phyloP scores from a whole-genome alignment of 2,113 vertebrate genomes.

The Phaethon lepturus region DNA sequence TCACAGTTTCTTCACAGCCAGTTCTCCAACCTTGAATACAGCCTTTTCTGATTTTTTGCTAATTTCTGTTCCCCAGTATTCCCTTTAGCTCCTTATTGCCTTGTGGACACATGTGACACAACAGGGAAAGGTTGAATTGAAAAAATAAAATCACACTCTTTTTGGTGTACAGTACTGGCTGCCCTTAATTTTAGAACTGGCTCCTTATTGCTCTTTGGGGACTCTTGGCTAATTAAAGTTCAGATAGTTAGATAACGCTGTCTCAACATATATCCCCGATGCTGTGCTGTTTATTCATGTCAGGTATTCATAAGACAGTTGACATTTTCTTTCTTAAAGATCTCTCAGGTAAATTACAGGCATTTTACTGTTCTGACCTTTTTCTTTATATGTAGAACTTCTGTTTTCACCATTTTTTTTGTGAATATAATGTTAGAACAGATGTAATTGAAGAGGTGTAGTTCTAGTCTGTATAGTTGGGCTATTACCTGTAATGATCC shows the following conservation, averaged over 20 bases:
- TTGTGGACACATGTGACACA: background rate
- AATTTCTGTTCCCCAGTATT: background rate
- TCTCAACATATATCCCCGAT: background rate
- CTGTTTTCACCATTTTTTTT: constrained; percentile 26
- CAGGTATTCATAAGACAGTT: constrained; percentile 45
- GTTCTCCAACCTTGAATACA: background rate
- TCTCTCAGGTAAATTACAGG: constrained; percentile 47
- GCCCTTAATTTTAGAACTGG: background rate
- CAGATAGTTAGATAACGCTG: constrained; percentile 8
- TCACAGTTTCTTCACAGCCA: background rate
- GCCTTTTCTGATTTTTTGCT: background rate
- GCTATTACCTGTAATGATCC: constrained; percentile 43
- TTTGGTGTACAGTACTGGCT: background rate
- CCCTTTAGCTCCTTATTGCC: background rate
- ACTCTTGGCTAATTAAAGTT: constrained; percentile 40
- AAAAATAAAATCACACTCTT: background rate
- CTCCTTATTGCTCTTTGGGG: background rate
- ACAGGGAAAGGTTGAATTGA: background rate
- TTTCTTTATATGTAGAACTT: constrained; percentile 39
- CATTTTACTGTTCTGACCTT: constrained; percentile 59
- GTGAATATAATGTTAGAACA: background rate
- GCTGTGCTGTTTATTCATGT: constrained; percentile 33
- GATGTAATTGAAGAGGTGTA: background rate
- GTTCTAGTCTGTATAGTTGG: background rate
- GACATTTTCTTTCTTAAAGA: constrained; percentile 57